A percentile compares a stretch with the other conserved stretches of the same genome.
These are phyloP conservation scores for Semicossyphus pulcher DNA, from an alignment of 2,113 vertebrate genomes.

Conservation along the genomic window DNA sequence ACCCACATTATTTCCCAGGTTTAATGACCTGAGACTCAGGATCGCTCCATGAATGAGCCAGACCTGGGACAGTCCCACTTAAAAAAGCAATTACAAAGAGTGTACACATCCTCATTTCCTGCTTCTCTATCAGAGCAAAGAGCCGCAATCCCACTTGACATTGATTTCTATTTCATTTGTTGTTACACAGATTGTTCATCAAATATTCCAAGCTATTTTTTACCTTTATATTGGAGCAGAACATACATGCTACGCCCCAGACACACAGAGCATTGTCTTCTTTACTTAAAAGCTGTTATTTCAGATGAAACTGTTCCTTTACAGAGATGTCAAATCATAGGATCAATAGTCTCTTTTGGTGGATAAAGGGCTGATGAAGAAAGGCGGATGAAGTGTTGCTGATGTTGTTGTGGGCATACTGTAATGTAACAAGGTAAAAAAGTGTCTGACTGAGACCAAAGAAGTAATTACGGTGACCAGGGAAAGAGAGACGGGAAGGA, in stretches of 20 bases:
- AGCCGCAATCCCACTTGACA: conserved; percentile 50
- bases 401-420: conserved; percentile 8
- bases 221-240: too few relatives aligned
- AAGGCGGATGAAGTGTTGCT: conserved; percentile 1
- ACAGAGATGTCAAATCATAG: conserved; percentile 39
- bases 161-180: too few relatives aligned
- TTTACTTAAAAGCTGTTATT: conserved; percentile 14
- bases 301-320: conserved; percentile 24
- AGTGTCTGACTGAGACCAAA: conserved; percentile 26
- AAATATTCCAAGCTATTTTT: too few relatives aligned
- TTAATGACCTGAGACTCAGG: conserved; percentile 74
- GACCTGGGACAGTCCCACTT: conserved; percentile 60
- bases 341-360: conserved; percentile 47
- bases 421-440: conserved; percentile 13
- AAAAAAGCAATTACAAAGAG: conserved; percentile 63
- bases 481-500: conserved; percentile 16
- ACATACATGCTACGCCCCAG: neutral
- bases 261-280: neutral
- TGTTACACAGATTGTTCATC: neutral
- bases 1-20: conserved; percentile 66
- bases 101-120: conserved; percentile 44
- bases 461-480: conserved; percentile 25
- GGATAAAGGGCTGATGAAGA: conserved; percentile 33
- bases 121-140: conserved; percentile 28
- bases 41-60: conserved; percentile 48